A percentile compares a stretch with the other conserved stretches of the same genome.
Evolutionary conservation across 2,888 invertebrate genomes (phyloP).

Genomic region (Tiliacea aurago): DNA sequence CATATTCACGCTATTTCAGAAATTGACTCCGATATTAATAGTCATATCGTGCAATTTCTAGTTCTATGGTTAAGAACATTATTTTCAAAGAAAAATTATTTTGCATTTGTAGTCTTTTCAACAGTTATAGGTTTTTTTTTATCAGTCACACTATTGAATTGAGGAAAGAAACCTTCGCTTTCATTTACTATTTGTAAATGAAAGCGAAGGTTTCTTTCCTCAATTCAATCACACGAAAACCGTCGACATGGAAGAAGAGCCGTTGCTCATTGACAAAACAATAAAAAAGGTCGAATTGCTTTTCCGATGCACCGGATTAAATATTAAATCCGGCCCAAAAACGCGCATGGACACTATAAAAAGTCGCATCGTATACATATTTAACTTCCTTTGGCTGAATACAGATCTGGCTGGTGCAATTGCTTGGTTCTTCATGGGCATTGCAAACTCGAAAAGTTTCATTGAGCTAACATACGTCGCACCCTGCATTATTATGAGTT

Average conservation of each 20-base stretch:
- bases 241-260: conserved; percentile 30
- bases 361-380: conserved; percentile 64
- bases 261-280: conserved; percentile 66
- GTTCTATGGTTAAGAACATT: conserved; percentile 24
- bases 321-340: conserved; percentile 64
- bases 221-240: neutral
- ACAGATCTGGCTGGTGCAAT: conserved; percentile 69
- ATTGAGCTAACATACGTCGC: conserved; percentile 71
- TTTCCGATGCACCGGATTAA: conserved; percentile 68
- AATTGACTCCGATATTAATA: neutral
- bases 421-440: conserved; percentile 70
- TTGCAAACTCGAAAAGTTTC: conserved; percentile 69
- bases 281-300: conserved; percentile 68
- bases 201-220: too few species aligned
- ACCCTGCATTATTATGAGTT: conserved; percentile 72
- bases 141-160: conserved; percentile 1
- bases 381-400: conserved; percentile 74
- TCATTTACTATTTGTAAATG: too few species aligned
- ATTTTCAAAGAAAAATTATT: conserved; percentile 9
- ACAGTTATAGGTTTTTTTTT: neutral
- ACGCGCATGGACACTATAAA: conserved; percentile 47
- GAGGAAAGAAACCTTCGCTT: neutral
- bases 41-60: conserved; percentile 15
- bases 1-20: conserved; percentile 15
- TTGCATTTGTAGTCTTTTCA: neutral